These are phyloP conservation scores for Gortyna flavago DNA, from an alignment of 2,888 invertebrate species.

Conservation along the genomic window DNA sequence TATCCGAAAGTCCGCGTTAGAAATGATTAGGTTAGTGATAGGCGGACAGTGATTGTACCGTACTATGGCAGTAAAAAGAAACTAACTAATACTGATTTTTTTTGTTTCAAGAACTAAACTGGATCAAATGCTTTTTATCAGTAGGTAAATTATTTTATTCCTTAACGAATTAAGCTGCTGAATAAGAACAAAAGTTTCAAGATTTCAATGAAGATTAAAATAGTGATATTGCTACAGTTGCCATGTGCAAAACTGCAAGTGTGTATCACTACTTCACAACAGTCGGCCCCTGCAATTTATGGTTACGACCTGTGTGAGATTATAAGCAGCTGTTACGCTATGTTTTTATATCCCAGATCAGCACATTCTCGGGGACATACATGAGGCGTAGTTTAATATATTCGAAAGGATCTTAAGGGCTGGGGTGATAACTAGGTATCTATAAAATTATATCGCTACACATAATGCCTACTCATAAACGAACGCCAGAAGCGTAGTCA, in stretches of 20 bases:
- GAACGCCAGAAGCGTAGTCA: constrained; percentile 44
- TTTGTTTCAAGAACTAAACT: not conserved
- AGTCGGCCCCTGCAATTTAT: constrained; percentile 50
- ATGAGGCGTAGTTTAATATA: constrained; percentile 59
- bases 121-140: not conserved
- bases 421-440: constrained; percentile 54
- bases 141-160: not conserved
- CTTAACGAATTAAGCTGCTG: not conserved
- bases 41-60: not conserved
- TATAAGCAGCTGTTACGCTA: constrained; percentile 61
- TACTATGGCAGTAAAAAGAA: not conserved
- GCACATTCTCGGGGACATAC: constrained; percentile 55
- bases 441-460: constrained; percentile 56
- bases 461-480: constrained; percentile 41
- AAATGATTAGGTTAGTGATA: not conserved
- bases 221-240: constrained; percentile 2
- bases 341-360: constrained; percentile 61
- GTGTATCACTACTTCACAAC: constrained; percentile 28
- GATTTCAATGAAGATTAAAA: constrained; percentile 1
- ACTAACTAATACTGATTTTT: constrained; percentile 9
- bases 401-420: constrained; percentile 50
- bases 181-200: not conserved
- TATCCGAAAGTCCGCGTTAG: constrained; percentile 12
- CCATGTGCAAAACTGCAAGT: constrained; percentile 18
- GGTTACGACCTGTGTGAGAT: constrained; percentile 56